Evolutionary conservation across 2,888 invertebrate species (phyloP).

Genomic region (Lysandra bellargus): DNA sequence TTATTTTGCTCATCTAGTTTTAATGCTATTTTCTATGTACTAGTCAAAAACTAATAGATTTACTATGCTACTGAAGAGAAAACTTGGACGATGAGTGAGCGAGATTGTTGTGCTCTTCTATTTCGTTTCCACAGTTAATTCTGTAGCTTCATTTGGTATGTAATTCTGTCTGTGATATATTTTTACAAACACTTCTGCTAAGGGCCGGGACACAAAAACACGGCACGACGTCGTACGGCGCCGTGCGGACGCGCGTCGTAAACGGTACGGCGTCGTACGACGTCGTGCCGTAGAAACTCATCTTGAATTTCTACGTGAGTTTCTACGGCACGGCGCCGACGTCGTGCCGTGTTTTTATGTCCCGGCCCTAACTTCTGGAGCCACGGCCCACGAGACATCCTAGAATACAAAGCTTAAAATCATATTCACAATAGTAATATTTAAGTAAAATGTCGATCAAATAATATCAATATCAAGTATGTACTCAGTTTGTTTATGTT

Average conservation of each 20-base stretch:
- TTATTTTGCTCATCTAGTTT: constrained; percentile 54
- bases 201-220: too few relatives aligned
- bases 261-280: too few relatives aligned
- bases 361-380: too few relatives aligned
- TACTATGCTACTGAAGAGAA: background rate
- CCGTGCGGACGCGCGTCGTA: too few relatives aligned
- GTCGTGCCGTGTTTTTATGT: too few relatives aligned
- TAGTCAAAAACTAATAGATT: constrained; percentile 64
- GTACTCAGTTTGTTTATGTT: too few relatives aligned
- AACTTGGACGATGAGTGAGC: background rate
- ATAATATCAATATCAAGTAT: background rate
- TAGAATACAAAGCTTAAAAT: background rate
- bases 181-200: constrained; percentile 42
- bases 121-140: background rate
- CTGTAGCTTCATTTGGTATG: constrained; percentile 49
- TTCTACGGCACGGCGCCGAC: too few relatives aligned
- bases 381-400: too few relatives aligned
- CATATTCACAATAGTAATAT: background rate
- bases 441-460: background rate
- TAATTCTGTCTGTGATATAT: constrained; percentile 69
- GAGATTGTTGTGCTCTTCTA: background rate
- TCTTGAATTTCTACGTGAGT: too few relatives aligned
- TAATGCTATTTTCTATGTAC: constrained; percentile 57
- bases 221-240: too few relatives aligned
- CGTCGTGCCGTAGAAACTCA: too few relatives aligned